phyloP scores from a whole-genome alignment of 2,888 invertebrate species.

The Bedellia somnulentella region DNA sequence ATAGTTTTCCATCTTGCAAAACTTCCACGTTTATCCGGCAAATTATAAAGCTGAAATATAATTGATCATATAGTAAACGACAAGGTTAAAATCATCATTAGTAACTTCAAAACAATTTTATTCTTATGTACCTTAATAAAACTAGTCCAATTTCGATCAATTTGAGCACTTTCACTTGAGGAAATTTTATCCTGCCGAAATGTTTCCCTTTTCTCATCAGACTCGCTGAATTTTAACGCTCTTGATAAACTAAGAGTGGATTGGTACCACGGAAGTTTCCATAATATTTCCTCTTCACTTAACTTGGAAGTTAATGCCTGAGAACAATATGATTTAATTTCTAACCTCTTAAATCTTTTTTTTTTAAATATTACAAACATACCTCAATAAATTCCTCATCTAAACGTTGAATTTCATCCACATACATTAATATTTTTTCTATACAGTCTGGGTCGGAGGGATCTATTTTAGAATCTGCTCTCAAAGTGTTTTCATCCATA shows the following conservation, averaged over 20 bases:
- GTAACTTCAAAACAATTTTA: too few relatives aligned
- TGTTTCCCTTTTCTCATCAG: constrained; percentile 10
- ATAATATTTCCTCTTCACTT: constrained; percentile 19
- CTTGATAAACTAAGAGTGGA: constrained; percentile 19
- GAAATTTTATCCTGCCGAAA: constrained; percentile 24
- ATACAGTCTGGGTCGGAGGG: constrained; percentile 26
- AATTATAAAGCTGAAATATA: constrained; percentile 21
- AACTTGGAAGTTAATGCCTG: constrained; percentile 22
- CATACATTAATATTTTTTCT: constrained; percentile 22
- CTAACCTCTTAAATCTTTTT: too few relatives aligned
- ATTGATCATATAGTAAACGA: too few relatives aligned
- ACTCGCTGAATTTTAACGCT: constrained; percentile 14
- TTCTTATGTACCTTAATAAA: constrained; percentile 32
- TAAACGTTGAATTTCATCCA: constrained; percentile 21
- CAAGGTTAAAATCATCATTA: too few relatives aligned
- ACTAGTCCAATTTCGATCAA: constrained; percentile 30
- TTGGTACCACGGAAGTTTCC: constrained; percentile 46
- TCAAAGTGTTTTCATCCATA: too few relatives aligned
- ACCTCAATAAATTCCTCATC: constrained; percentile 34
- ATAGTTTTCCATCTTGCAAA: constrained; percentile 27
- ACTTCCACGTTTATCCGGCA: constrained; percentile 30
- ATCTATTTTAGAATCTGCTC: too few relatives aligned
- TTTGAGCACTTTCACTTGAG: constrained; percentile 24
- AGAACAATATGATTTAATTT: too few relatives aligned
- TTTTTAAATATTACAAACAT: too few relatives aligned